Evolutionary conservation across 2,113 vertebrate species (phyloP).

Genomic region (Thunnus maccoyii): DNA sequence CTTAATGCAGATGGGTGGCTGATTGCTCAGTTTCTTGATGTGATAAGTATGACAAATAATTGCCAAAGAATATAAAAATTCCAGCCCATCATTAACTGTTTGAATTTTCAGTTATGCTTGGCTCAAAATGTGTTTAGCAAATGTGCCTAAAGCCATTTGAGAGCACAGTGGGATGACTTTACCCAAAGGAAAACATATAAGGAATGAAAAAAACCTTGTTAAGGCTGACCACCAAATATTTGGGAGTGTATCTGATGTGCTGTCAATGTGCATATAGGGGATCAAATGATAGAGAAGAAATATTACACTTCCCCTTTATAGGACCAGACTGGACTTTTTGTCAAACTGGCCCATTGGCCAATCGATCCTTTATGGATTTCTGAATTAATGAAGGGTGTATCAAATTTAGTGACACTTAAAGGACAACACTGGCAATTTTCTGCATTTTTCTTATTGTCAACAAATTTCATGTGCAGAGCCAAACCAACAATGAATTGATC

Average conservation of each 20-base stretch:
- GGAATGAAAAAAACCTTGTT: background rate
- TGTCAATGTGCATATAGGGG: background rate
- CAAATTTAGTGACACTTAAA: too few species aligned
- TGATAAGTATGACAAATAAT: constrained; percentile 7
- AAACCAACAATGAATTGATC: too few species aligned
- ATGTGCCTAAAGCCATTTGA: background rate
- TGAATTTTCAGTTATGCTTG: background rate
- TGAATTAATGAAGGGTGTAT: background rate
- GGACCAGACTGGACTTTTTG: background rate
- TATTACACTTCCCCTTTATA: background rate
- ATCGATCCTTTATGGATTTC: background rate
- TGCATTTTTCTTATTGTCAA: too few species aligned
- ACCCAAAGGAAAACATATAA: background rate
- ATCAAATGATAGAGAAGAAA: background rate
- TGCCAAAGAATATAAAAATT: constrained; percentile 1
- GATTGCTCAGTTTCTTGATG: constrained; percentile 7
- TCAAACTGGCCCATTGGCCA: background rate
- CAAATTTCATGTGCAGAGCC: too few species aligned
- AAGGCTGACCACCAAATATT: background rate
- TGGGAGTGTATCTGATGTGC: background rate
- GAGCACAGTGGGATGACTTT: too few species aligned
- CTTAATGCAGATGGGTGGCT: constrained; percentile 17
- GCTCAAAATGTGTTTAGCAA: background rate
- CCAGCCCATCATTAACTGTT: background rate
- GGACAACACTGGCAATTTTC: too few species aligned